Conservation (phyloP, 2,888 invertebrate species). For the Actias luna region DNA sequence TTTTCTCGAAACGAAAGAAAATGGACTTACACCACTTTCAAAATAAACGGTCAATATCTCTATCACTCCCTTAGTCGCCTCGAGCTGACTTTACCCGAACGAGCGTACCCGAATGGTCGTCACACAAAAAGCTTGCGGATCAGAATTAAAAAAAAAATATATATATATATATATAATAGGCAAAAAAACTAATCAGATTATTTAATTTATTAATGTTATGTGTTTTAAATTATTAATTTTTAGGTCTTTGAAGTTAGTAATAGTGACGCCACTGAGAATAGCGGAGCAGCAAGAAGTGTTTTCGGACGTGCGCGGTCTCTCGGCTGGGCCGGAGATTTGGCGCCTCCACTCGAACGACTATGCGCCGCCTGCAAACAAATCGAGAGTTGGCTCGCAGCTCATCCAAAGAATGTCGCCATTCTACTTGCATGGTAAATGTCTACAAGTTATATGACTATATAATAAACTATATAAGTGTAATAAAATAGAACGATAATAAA, state of each 20-base stretch:
- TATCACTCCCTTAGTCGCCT: too few relatives aligned
- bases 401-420: slow-evolving; percentile 92
- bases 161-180: too few relatives aligned
- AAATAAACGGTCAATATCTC: too few relatives aligned
- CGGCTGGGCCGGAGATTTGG: slow-evolving; percentile 92
- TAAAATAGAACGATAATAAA: neutral
- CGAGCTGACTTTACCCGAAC: too few relatives aligned
- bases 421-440: slow-evolving; percentile 89
- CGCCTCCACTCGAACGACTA: slow-evolving; percentile 93
- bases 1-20: too few relatives aligned
- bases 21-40: too few relatives aligned
- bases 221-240: slow-evolving; percentile 41
- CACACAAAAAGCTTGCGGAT: too few relatives aligned
- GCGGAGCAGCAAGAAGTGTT: slow-evolving; percentile 82
- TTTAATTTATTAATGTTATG: too few relatives aligned
- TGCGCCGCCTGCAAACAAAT: slow-evolving; percentile 96
- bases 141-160: too few relatives aligned
- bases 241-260: slow-evolving; percentile 94
- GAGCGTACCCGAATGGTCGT: too few relatives aligned
- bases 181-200: too few relatives aligned
- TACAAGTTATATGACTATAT: neutral
- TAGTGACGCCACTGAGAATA: slow-evolving; percentile 84
- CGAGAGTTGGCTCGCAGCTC: slow-evolving; percentile 94
- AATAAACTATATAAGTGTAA: neutral
- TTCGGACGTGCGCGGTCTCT: slow-evolving; percentile 88